Evolutionary conservation across 2,113 vertebrate species (phyloP).

Genomic region (Malurus alboscapulatus): DNA sequence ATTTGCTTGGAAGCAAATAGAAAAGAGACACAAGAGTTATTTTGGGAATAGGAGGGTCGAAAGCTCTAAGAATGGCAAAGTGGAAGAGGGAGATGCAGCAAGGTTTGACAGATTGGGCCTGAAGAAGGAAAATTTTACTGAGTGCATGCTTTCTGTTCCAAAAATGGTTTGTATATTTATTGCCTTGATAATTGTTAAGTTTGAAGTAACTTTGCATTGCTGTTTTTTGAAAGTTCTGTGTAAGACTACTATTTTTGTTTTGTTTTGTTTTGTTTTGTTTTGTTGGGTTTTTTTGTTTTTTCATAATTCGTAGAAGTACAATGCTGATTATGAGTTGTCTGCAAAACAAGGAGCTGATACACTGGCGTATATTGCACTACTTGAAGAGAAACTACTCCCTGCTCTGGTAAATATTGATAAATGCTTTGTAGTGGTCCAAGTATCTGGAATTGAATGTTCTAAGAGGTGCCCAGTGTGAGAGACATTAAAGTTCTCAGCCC

Average conservation of each 20-base stretch:
- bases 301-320: slow-evolving; percentile 81
- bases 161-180: background rate
- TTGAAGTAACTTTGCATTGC: background rate
- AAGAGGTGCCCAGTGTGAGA: background rate
- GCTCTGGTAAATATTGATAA: slow-evolving; percentile 80
- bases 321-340: slow-evolving; percentile 92
- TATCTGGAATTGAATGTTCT: background rate
- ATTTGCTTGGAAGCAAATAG: background rate
- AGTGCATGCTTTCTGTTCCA: background rate
- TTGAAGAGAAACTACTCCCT: slow-evolving; percentile 92
- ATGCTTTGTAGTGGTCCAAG: background rate
- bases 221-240: background rate
- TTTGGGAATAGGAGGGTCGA: background rate
- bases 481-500: background rate
- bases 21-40: background rate
- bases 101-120: background rate
- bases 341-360: slow-evolving; percentile 96
- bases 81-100: background rate
- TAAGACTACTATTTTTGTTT: background rate
- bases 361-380: slow-evolving; percentile 92
- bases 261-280: background rate
- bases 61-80: background rate
- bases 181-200: background rate
- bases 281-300: background rate
- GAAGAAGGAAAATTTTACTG: background rate